phyloP scores from a whole-genome alignment of 2,113 vertebrate species.

The Protomyctophum bolini region DNA sequence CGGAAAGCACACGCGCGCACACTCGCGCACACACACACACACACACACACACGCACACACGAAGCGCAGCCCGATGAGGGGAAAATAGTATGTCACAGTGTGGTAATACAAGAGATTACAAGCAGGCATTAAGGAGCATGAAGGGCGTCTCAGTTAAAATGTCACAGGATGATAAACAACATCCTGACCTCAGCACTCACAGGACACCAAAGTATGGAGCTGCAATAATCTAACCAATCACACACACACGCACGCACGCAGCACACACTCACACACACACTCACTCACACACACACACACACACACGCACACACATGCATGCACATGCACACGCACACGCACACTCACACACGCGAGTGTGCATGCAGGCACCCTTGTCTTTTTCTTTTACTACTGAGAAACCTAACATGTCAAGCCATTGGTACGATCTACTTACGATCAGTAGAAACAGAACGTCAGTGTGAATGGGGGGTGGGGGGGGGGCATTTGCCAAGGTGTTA shows the following conservation, averaged over 20 bases:
- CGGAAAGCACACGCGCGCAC: background rate
- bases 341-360: background rate
- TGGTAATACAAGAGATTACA: background rate
- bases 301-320: conserved; percentile 14
- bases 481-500: too few species aligned
- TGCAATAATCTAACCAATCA: background rate
- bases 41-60: background rate
- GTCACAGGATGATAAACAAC: too few species aligned
- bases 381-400: too few species aligned
- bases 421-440: too few species aligned
- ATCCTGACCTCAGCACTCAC: background rate
- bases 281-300: conserved; percentile 29
- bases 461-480: too few species aligned
- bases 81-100: background rate
- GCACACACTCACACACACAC: conserved; percentile 5
- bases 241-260: background rate
- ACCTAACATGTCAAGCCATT: too few species aligned
- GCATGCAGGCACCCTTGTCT: background rate
- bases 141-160: too few species aligned
- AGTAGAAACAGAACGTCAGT: too few species aligned
- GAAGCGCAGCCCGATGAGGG: background rate
- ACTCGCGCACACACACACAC: conserved; percentile 1
- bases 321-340: conserved; percentile 12
- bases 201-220: too few species aligned
- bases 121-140: too few species aligned